phyloP scores from a whole-genome alignment of 2,797 vertebrate species.

The Scyliorhinus canicula region DNA sequence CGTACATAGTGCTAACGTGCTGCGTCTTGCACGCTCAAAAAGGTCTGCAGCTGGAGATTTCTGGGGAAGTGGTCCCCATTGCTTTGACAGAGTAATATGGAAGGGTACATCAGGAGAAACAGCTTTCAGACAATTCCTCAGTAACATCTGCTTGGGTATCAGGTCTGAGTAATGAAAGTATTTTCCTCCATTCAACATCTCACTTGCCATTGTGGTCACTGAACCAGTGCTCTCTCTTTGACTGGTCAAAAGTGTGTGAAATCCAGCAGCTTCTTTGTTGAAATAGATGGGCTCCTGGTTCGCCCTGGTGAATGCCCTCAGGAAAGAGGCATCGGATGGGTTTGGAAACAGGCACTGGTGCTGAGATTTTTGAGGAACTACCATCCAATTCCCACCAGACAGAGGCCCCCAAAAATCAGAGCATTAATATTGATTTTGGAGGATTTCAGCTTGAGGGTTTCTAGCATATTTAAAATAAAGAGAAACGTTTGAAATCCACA shows the following conservation, averaged over 20 bases:
- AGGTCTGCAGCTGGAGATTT: not conserved
- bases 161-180: not conserved
- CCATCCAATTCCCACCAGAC: not conserved
- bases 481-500: not conserved
- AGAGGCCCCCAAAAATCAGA: not conserved
- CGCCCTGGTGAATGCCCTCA: not conserved
- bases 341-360: not conserved
- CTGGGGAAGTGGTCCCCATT: not conserved
- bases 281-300: not conserved
- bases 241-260: not conserved
- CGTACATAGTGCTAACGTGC: not conserved
- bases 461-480: not conserved
- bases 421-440: not conserved
- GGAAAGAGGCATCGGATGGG: not conserved
- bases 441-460: not conserved
- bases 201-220: not conserved
- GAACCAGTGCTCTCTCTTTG: not conserved
- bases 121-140: not conserved
- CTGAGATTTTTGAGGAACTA: not conserved
- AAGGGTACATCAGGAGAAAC: not conserved
- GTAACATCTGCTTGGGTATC: not conserved
- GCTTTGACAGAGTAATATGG: not conserved
- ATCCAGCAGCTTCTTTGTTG: not conserved
- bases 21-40: not conserved
- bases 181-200: not conserved